phyloP scores from a whole-genome alignment of 2,797 vertebrate genomes.

The Spinibarbus caldwelli region DNA sequence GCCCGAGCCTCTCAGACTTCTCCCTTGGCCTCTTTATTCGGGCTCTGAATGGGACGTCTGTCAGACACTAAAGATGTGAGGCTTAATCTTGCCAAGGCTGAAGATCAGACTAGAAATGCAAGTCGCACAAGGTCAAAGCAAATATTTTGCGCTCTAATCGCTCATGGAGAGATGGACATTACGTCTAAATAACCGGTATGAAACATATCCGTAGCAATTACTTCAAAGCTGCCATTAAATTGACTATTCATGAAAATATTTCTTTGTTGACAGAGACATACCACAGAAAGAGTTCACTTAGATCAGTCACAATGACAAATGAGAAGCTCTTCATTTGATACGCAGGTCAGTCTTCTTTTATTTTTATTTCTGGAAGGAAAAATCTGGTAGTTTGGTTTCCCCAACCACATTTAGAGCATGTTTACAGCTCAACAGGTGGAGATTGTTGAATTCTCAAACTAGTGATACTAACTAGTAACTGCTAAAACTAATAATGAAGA shows the following conservation, averaged over 20 bases:
- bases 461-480: background rate
- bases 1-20: conserved; percentile 2
- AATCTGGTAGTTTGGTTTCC: background rate
- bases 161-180: background rate
- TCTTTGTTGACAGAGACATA: background rate
- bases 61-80: conserved; percentile 15
- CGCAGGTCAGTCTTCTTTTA: background rate
- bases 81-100: conserved; percentile 38
- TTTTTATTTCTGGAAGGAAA: background rate
- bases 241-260: background rate
- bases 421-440: background rate
- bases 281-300: background rate
- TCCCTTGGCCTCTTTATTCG: conserved; percentile 26
- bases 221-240: background rate
- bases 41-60: conserved; percentile 40
- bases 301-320: background rate
- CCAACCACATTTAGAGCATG: background rate
- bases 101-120: conserved; percentile 33
- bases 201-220: background rate
- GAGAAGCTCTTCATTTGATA: background rate
- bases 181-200: background rate
- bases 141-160: conserved; percentile 21
- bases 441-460: background rate
- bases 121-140: conserved; percentile 26
- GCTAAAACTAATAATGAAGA: too few relatives aligned